Base-by-base conservation (phyloP, 2,113 vertebrate species). In the Chloropsis hardwickii region DNA sequence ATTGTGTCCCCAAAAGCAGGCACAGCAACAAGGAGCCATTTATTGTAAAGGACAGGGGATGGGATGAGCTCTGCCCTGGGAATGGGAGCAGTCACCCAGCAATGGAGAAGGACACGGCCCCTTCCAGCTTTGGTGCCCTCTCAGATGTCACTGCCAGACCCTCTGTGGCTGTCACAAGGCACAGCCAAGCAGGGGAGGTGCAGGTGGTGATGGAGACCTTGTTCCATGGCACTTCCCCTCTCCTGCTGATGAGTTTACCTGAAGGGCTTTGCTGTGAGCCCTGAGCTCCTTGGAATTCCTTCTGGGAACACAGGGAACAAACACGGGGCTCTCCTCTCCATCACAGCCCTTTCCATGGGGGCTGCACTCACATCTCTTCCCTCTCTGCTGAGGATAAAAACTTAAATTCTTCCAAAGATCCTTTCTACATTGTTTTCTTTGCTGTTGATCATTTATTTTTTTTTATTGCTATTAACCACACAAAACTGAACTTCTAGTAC, bases 41-140 rank as follows among this genome's bases (percentile, higher is more conserved):
- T 53, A 4, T 35, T 45, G 14, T 31, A 12, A 85, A 1, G 22
- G 10, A 9, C 19, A 42, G 70, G 53, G 44, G n/a, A 22, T 0
- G 3, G 56, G 45, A 4, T 2, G 23, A 67, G 72, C 57, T 76
- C 17, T 88, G 74, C 72, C 35, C 44, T 42, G 54, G 77, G n/a
- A 29, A 22, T 28, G 44, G 84, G 58, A 69, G 6, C 4, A 22
- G 44, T 14, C 31, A 6, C 61, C 22, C 25, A 29, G 23, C 15
- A n/a, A 0, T 56, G 65, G 14, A 33, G 74, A 61, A 61, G 70
- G 35, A 12, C 7, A 6, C 0, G 2, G 10, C 44, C 19, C 56
- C 65, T 40, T 22, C 10, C 54, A 23, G 57, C 57, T 37, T 4
- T 50, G 61, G 27, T 12, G 9, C 37, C 54, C 50, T 24, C 69